Conservation (phyloP, 1,140 invertebrate species). For the Drosophila mojavensis region DNA sequence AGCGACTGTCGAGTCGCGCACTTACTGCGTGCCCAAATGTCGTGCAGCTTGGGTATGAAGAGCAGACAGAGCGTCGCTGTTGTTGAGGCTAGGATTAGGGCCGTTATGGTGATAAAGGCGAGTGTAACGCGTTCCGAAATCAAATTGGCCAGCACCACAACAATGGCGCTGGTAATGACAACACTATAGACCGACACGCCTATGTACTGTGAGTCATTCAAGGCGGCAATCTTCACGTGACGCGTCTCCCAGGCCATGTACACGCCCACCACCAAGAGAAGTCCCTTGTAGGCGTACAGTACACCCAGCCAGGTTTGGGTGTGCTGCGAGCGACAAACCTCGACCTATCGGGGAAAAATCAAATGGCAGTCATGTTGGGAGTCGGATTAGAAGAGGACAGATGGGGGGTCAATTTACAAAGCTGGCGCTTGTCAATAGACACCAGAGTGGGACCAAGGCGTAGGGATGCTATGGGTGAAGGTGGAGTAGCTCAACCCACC, state of each 20-base stretch:
- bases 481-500: constrained; percentile 85
- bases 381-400: background rate
- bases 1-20: constrained; percentile 24
- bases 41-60: constrained; percentile 93
- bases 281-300: constrained; percentile 95
- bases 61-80: constrained; percentile 93
- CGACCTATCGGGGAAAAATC: constrained; percentile 87
- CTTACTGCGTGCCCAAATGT: constrained; percentile 87
- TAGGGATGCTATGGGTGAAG: too few species aligned
- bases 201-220: constrained; percentile 99
- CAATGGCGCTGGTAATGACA: constrained; percentile 93
- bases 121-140: constrained; percentile 93
- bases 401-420: constrained; percentile 21
- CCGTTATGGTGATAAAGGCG: constrained; percentile 92
- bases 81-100: constrained; percentile 93
- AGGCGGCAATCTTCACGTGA: constrained; percentile 97
- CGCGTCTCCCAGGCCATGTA: constrained; percentile 99
- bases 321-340: constrained; percentile 93
- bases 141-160: constrained; percentile 93
- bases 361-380: background rate
- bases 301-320: constrained; percentile 94
- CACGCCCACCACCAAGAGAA: constrained; percentile 94
- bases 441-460: background rate
- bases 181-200: constrained; percentile 96
- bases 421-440: constrained; percentile 1